phyloP scores from a whole-genome alignment of 2,113 vertebrate genomes.

The Pterophyllum scalare region DNA sequence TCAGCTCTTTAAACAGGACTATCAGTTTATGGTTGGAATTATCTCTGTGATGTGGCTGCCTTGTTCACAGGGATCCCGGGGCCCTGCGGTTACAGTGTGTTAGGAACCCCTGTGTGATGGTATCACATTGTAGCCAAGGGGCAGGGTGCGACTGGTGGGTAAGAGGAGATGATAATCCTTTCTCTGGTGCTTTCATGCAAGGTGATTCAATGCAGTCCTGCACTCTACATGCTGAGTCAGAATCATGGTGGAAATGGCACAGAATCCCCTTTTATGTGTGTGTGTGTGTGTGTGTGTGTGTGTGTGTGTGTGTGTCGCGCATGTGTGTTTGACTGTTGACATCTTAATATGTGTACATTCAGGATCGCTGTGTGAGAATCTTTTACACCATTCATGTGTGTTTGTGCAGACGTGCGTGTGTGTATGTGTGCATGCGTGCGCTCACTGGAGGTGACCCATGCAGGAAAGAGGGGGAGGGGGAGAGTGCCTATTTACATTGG shows the following conservation, averaged over 20 bases:
- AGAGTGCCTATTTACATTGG: constrained; percentile 83
- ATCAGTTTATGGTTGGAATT: constrained; percentile 21
- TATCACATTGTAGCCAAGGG: constrained; percentile 80
- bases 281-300: not conserved
- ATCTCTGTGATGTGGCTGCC: constrained; percentile 60
- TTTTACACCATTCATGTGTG: constrained; percentile 55
- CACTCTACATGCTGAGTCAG: constrained; percentile 33
- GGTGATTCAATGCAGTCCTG: not conserved
- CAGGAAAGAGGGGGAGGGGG: constrained; percentile 64
- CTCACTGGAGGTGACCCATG: constrained; percentile 75
- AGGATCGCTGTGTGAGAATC: constrained; percentile 40
- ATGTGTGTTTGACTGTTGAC: not conserved
- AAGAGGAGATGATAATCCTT: constrained; percentile 76
- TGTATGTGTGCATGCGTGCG: constrained; percentile 36
- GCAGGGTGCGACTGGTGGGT: constrained; percentile 81
- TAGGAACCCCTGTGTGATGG: constrained; percentile 34
- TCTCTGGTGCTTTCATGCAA: constrained; percentile 50
- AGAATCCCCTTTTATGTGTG: not conserved
- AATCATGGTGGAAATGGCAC: constrained; percentile 19
- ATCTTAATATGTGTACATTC: constrained; percentile 9
- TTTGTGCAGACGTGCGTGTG: constrained; percentile 42
- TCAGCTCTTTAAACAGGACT: constrained; percentile 31
- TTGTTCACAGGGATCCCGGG: constrained; percentile 24
- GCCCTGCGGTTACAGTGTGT: constrained; percentile 19
- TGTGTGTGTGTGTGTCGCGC: not conserved